These are phyloP conservation scores for Tetanocera ferruginea DNA, from an alignment of 2,888 invertebrate species.

Conservation along the genomic window DNA sequence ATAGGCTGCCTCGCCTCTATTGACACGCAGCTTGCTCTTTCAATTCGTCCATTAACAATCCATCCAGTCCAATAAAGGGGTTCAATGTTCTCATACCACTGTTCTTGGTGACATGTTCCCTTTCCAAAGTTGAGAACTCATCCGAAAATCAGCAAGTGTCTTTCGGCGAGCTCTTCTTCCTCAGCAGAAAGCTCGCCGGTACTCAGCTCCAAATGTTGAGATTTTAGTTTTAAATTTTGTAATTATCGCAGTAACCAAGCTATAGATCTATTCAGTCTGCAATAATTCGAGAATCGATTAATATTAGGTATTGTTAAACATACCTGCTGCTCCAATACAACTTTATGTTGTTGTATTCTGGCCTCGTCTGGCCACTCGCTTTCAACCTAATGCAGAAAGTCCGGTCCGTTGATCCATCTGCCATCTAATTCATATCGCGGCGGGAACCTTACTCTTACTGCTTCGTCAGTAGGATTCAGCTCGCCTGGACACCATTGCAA, in stretches of 20 bases:
- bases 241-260: background rate
- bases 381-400: background rate
- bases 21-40: background rate
- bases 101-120: background rate
- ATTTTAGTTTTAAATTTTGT: background rate
- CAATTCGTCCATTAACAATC: background rate
- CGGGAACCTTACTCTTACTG: background rate
- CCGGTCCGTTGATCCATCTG: background rate
- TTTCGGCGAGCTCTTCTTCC: background rate
- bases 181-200: no score
- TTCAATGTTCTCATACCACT: background rate
- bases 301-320: background rate
- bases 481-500: conserved; percentile 24
- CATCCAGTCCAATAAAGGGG: background rate
- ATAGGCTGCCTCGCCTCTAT: background rate
- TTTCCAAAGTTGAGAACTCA: background rate
- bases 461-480: background rate
- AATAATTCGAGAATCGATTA: background rate
- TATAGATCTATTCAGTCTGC: no score
- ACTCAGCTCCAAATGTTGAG: background rate
- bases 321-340: background rate
- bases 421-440: background rate
- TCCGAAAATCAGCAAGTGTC: no score
- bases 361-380: background rate
- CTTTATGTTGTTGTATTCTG: background rate